A percentile compares a stretch with the other conserved stretches of the same genome.
Conservation (phyloP, 2,888 invertebrate genomes). For the Dasysyrphus tricinctus region DNA sequence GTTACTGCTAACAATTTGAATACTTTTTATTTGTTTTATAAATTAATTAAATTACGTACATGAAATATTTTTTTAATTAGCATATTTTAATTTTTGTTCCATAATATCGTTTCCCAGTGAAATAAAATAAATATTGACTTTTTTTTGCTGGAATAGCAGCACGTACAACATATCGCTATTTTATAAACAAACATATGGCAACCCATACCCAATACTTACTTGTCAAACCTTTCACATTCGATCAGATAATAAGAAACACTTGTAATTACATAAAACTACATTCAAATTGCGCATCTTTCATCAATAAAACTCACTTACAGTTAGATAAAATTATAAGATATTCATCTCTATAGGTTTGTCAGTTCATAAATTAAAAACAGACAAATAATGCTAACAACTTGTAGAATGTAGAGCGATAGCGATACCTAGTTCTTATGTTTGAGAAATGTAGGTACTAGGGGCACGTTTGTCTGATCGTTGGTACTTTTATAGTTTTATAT, state of each 20-base stretch:
- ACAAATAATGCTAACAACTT: conserved; percentile 16
- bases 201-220: background rate
- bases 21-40: background rate
- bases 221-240: conserved; percentile 19
- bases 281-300: conserved; percentile 54
- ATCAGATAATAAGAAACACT: conserved; percentile 42
- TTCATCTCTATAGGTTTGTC: background rate
- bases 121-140: conserved; percentile 3
- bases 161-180: background rate
- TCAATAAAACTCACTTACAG: conserved; percentile 40
- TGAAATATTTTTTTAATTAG: background rate
- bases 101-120: background rate
- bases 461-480: no score
- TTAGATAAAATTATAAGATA: conserved; percentile 33
- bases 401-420: conserved; percentile 13
- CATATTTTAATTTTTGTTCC: background rate
- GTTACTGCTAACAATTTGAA: background rate
- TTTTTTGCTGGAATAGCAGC: background rate
- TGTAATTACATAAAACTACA: conserved; percentile 45
- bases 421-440: background rate
- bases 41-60: no score
- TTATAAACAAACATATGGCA: background rate
- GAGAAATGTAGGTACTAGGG: no score
- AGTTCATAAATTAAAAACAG: conserved; percentile 26
- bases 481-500: conserved; percentile 29